Percentiles rank a stretch among this genome's conserved stretches.
phyloP scores from a whole-genome alignment of 2,888 invertebrate genomes.

The Lissocephala sabroskyi region DNA sequence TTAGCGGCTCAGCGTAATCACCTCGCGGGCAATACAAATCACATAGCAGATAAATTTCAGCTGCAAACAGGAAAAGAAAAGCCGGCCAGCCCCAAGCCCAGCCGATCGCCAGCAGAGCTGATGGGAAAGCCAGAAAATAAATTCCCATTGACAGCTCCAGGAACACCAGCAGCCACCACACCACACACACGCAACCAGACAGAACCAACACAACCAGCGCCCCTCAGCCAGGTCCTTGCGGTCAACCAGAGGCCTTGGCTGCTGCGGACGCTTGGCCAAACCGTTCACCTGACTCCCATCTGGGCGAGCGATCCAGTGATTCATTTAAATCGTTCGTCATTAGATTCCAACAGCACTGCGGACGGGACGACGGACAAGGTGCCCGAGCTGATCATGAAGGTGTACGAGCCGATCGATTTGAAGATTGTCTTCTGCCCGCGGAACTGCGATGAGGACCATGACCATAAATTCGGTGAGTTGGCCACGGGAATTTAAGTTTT shows the following conservation, averaged over 20 bases:
- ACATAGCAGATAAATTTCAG: slow-evolving; percentile 11
- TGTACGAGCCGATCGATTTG: slow-evolving; percentile 59
- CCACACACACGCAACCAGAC: slow-evolving; percentile 9
- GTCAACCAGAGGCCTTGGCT: slow-evolving; percentile 39
- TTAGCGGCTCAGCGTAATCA: not conserved
- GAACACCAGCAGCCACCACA: not conserved
- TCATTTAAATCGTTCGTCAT: slow-evolving; percentile 39
- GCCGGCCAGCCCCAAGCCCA: not conserved
- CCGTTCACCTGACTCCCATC: slow-evolving; percentile 36
- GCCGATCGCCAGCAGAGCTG: not conserved
- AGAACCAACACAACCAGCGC: not conserved
- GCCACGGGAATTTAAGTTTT: not conserved
- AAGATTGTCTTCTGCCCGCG: slow-evolving; percentile 58
- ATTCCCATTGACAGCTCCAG: not conserved
- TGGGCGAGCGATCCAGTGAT: slow-evolving; percentile 47
- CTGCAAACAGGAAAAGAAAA: slow-evolving; percentile 12
- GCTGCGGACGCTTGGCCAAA: slow-evolving; percentile 33
- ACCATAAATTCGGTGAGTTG: slow-evolving; percentile 52
- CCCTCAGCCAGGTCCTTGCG: slow-evolving; percentile 27
- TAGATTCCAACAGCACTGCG: slow-evolving; percentile 22
- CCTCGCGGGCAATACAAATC: not conserved
- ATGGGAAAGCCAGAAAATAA: not conserved
- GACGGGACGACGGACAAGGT: slow-evolving; percentile 29
- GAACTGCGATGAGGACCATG: slow-evolving; percentile 51
- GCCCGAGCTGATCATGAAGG: slow-evolving; percentile 58